Evolutionary conservation across 2,113 vertebrate species (phyloP).

Genomic region (Hiodon tergisus): DNA sequence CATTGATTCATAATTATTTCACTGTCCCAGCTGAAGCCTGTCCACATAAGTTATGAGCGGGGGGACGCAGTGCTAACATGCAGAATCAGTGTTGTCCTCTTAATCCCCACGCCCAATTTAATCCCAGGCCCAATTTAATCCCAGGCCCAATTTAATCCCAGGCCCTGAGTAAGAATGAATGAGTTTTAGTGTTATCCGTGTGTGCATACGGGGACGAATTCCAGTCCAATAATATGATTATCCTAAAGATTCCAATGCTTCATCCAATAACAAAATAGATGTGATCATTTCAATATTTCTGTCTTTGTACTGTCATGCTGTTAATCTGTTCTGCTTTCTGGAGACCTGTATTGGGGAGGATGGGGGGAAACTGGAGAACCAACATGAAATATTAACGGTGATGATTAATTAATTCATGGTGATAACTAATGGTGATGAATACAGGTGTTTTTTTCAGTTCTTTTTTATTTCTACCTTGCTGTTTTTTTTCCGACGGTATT

Average conservation of each 20-base stretch:
- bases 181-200: slow-evolving; percentile 23
- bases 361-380: slow-evolving; percentile 50
- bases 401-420: slow-evolving; percentile 39
- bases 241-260: slow-evolving; percentile 40
- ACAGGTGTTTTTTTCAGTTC: no score
- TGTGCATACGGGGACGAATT: slow-evolving; percentile 35
- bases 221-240: slow-evolving; percentile 34
- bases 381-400: slow-evolving; percentile 58
- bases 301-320: slow-evolving; percentile 54
- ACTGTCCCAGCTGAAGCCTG: slow-evolving; percentile 45
- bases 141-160: slow-evolving; percentile 28
- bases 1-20: slow-evolving; percentile 21
- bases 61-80: slow-evolving; percentile 29
- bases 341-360: slow-evolving; percentile 58
- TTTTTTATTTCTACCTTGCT: slow-evolving; percentile 45
- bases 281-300: slow-evolving; percentile 56
- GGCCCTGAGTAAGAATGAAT: slow-evolving; percentile 36
- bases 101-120: slow-evolving; percentile 40
- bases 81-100: no score
- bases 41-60: slow-evolving; percentile 39
- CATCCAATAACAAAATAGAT: slow-evolving; percentile 33
- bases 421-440: slow-evolving; percentile 20
- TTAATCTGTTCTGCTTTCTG: slow-evolving; percentile 55
- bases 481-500: slow-evolving; percentile 45
- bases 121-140: slow-evolving; percentile 30